Evolutionary conservation across 2,888 invertebrate species (phyloP), one percentile per base, ranked within the genome.

Genomic region (Synergus umbraculus): DNA sequence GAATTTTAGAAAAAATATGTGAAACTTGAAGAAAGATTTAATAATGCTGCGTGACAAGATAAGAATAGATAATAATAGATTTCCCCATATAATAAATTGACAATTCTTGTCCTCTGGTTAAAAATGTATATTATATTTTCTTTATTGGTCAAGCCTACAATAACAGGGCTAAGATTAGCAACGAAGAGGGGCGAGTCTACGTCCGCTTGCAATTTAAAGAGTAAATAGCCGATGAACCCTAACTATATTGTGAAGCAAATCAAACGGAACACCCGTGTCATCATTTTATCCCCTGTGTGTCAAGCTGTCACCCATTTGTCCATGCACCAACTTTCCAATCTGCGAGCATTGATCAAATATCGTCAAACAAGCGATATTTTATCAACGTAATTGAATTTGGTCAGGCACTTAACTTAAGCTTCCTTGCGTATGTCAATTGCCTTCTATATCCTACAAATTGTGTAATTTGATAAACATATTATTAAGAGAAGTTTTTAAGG

Each of bases 331-430:
- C 60, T 60, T 22, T 12, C 0, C 46, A 46, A 46, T 46, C 60
- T 22, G 22, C 22, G 3, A 60, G 18, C 22, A 60, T 18, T 22
- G 18, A 60, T 18, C 18, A 18, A 3, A n/a, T 9, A 58, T 58
- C n/a, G 58, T 18, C 58, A n/a, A 18, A n/a, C 18, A 58, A 58
- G n/a, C 58, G 9, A 8, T 58, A n/a, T 76, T 78, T 69, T 76
- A 73, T 77, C 76, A 78, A 44, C 41, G 66, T 37, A 83, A 79
- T 81, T 83, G 83, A 80, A 83, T 81, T 83, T 81, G 83, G 81
- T 78, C 76, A 76, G 78, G 78, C 81, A 79, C 79, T 83, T 69
- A 69, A 78, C 60, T 81, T 43, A 60, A 60, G 22, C 60, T 22
- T 18, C 22, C 18, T 60, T 60, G 15, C 15, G 49, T 49, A 15